These are phyloP conservation scores for Venustoraphidia nigricollis DNA, from an alignment of 2,888 invertebrate species.

Conservation along the genomic window DNA sequence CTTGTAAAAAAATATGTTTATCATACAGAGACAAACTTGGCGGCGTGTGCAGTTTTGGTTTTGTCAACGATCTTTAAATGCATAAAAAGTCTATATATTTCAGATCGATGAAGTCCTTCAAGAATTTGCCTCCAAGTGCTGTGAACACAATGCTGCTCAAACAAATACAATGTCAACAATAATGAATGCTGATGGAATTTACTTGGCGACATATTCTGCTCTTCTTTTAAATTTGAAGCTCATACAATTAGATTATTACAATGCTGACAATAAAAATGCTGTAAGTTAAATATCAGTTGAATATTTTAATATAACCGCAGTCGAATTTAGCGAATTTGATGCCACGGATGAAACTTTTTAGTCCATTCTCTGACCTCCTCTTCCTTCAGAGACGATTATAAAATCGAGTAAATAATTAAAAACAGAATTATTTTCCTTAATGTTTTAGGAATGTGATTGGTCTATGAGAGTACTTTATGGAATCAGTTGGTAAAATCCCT, in stretches of 20 bases:
- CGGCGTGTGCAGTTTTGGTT: neutral
- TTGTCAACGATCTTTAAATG: neutral
- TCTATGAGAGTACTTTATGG: too few species aligned
- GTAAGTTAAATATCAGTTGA: conserved; percentile 21
- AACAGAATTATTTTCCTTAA: too few species aligned
- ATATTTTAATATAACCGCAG: neutral
- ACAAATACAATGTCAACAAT: conserved; percentile 51
- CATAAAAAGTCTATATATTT: neutral
- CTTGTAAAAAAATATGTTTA: neutral
- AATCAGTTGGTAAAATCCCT: too few species aligned
- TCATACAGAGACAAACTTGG: neutral
- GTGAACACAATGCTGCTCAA: conserved; percentile 59
- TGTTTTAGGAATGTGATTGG: too few species aligned
- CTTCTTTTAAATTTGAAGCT: conserved; percentile 69
- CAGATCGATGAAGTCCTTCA: conserved; percentile 80
- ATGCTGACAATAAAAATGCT: conserved; percentile 26
- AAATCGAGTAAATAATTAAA: too few species aligned
- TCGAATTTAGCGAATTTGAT: too few species aligned
- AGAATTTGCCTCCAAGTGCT: conserved; percentile 82
- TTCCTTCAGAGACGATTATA: too few species aligned
- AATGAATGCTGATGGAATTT: conserved; percentile 91
- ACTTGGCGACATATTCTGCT: conserved; percentile 77
- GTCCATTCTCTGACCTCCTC: too few species aligned
- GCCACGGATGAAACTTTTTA: too few species aligned
- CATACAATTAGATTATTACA: conserved; percentile 61